Conservation (phyloP, 2,113 vertebrate species). For the Brachypodius melanocephalos region DNA sequence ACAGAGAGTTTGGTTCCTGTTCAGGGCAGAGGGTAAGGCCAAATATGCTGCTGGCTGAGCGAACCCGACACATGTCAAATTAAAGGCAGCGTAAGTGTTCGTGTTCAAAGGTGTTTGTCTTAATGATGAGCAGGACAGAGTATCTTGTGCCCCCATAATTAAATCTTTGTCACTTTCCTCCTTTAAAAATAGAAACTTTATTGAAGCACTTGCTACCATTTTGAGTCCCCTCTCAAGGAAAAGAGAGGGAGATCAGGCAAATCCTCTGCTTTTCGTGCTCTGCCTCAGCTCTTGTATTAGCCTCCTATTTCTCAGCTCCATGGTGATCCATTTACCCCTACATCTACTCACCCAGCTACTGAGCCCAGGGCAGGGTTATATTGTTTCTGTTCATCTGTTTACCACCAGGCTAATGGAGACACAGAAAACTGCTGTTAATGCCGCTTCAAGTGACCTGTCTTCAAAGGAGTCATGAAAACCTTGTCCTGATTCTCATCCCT, state of each 20-base stretch:
- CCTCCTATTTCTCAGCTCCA: background rate
- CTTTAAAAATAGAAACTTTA: background rate
- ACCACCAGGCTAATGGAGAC: background rate
- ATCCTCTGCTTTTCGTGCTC: background rate
- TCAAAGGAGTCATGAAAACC: background rate
- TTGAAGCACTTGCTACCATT: background rate
- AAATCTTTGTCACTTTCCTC: background rate
- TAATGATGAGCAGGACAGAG: background rate
- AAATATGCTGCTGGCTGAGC: background rate
- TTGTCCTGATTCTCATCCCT: background rate
- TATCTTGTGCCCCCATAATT: background rate
- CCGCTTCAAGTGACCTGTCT: background rate
- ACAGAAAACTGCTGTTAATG: background rate
- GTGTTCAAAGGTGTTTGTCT: background rate
- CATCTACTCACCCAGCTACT: background rate
- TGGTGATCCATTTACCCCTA: background rate
- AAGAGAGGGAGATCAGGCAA: background rate
- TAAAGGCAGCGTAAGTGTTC: background rate
- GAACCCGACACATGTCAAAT: accelerated
- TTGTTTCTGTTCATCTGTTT: background rate
- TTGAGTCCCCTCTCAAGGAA: background rate
- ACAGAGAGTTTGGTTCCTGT: background rate
- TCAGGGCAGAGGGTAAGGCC: background rate
- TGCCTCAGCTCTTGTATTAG: background rate
- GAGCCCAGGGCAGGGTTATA: background rate